Conservation (phyloP, 2,797 vertebrate species). For the Sebastes minor region DNA sequence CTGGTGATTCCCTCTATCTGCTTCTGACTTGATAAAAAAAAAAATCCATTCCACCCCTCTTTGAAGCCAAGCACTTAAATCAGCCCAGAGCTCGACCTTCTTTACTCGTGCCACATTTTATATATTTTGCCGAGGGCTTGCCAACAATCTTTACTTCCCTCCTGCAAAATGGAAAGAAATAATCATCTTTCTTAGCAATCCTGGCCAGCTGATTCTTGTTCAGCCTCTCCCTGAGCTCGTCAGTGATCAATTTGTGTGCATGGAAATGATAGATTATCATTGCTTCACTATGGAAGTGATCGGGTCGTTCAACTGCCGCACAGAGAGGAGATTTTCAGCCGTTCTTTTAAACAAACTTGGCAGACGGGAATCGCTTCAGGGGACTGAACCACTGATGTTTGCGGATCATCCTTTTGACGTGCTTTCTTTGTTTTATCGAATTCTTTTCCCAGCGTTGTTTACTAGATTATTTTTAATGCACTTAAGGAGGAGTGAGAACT, state of each 20-base stretch:
- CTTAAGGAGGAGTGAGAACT: constrained; percentile 36
- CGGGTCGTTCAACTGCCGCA: background rate
- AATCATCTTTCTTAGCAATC: background rate
- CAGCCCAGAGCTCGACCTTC: background rate
- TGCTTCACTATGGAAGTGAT: background rate
- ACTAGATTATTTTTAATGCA: constrained; percentile 66
- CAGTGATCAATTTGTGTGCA: constrained; percentile 6
- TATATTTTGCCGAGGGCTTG: background rate
- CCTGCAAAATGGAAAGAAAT: background rate
- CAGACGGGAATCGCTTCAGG: constrained; percentile 35
- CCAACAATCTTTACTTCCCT: background rate
- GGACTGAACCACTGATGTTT: constrained; percentile 55
- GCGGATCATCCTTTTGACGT: constrained; percentile 42
- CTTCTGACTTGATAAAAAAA: constrained; percentile 18
- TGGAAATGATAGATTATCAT: background rate
- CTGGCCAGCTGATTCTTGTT: constrained; percentile 4
- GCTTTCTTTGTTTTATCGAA: constrained; percentile 38
- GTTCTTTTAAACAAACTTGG: constrained; percentile 23
- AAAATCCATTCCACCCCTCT: constrained; percentile 36
- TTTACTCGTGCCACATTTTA: constrained; percentile 8
- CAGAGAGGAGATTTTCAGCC: constrained; percentile 9
- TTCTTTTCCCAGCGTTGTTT: constrained; percentile 34
- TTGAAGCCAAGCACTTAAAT: constrained; percentile 11
- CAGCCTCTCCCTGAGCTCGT: background rate
- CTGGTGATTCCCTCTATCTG: constrained; percentile 30